These are phyloP conservation scores for Peromyscus attwateri DNA, from an alignment of 2,797 vertebrate genomes.

Conservation along the genomic window DNA sequence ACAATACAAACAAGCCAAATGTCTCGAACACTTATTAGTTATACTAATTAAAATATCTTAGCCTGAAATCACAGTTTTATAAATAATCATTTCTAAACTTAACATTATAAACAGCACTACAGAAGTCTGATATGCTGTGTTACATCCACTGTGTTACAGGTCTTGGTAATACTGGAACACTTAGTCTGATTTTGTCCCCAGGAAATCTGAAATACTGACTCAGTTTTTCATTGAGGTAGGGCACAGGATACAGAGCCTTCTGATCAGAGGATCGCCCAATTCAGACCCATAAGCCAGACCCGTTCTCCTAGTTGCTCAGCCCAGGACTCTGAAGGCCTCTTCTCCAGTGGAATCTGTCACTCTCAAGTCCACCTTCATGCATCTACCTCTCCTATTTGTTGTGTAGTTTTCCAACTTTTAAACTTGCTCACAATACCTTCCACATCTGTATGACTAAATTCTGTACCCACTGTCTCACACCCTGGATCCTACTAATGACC, in stretches of 20 bases:
- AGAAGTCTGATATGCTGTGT: background rate
- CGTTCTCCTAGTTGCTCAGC: background rate
- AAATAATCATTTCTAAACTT: slow-evolving; percentile 16
- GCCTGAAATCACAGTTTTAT: slow-evolving; percentile 25
- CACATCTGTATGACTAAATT: background rate
- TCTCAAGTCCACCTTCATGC: background rate
- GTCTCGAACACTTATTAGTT: slow-evolving; percentile 24
- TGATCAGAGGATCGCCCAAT: background rate
- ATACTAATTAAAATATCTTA: background rate
- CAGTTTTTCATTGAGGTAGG: background rate
- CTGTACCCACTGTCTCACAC: background rate
- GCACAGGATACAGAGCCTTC: background rate
- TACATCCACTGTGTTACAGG: background rate
- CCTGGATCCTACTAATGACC: background rate
- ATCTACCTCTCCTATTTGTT: background rate
- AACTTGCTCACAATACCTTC: background rate
- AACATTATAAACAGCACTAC: background rate
- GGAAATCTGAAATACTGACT: background rate
- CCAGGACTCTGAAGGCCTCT: background rate
- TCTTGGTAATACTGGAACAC: background rate
- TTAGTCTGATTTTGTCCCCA: background rate
- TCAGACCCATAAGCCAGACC: no score
- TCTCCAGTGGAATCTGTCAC: background rate
- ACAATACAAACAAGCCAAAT: background rate
- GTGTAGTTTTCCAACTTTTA: background rate